Conservation (phyloP, 2,888 invertebrate genomes). For the Allophyes oxyacanthae region DNA sequence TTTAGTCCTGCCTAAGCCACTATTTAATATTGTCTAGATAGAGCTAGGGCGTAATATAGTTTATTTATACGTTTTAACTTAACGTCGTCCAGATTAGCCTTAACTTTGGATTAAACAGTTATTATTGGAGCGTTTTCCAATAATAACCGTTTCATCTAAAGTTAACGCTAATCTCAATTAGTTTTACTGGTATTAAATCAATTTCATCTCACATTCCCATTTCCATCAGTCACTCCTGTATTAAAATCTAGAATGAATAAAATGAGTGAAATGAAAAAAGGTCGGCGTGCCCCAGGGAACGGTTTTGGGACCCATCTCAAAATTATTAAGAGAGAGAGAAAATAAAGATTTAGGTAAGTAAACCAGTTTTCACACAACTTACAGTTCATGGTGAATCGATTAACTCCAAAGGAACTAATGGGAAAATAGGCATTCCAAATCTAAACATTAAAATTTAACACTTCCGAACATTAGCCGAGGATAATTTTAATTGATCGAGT, state of each 20-base stretch:
- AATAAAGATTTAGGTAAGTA: conserved; percentile 1
- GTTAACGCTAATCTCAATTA: too few species aligned
- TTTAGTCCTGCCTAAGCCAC: too few species aligned
- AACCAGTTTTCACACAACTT: conserved; percentile 1
- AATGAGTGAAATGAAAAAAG: conserved; percentile 1
- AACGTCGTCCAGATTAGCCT: too few species aligned
- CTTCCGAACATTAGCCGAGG: conserved; percentile 15
- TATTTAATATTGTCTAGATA: too few species aligned
- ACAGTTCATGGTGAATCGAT: neutral
- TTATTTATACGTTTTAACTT: too few species aligned
- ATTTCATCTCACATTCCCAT: too few species aligned
- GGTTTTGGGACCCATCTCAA: conserved; percentile 1
- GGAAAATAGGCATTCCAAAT: conserved; percentile 34
- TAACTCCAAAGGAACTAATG: conserved; percentile 21
- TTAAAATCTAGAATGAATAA: neutral
- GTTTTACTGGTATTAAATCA: too few species aligned
- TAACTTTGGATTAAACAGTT: too few species aligned
- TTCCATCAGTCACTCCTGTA: too few species aligned
- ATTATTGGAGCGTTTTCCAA: too few species aligned
- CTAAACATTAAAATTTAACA: conserved; percentile 34
- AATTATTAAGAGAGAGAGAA: neutral
- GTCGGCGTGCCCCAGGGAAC: conserved; percentile 3
- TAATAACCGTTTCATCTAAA: too few species aligned
- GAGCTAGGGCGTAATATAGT: too few species aligned
- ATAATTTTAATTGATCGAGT: conserved; percentile 33